phyloP scores from a whole-genome alignment of 2,113 vertebrate genomes.

The Tapirus terrestris region DNA sequence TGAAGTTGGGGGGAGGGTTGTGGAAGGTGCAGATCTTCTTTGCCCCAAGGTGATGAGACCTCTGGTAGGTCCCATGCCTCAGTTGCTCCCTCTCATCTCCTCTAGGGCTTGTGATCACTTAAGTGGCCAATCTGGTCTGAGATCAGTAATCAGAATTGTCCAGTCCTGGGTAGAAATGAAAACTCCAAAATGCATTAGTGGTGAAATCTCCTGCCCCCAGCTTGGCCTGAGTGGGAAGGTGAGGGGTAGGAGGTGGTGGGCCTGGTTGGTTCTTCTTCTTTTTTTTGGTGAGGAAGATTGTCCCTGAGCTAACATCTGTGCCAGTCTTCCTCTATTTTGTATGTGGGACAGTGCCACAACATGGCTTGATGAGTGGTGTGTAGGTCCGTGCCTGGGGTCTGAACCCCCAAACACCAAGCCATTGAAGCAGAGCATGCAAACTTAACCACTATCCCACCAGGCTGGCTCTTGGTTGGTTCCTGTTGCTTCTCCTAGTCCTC shows the following conservation, averaged over 20 bases:
- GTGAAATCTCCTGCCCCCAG: background rate
- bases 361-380: too few species aligned
- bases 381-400: too few species aligned
- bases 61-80: background rate
- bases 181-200: background rate
- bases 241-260: background rate
- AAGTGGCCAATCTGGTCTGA: background rate
- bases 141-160: background rate
- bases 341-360: too few species aligned
- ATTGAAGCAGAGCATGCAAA: too few species aligned
- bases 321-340: too few species aligned
- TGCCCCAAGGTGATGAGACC: background rate
- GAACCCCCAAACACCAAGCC: too few species aligned
- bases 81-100: background rate
- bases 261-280: background rate
- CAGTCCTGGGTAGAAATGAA: background rate
- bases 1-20: background rate
- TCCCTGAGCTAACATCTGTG: too few species aligned
- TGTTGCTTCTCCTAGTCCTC: background rate
- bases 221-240: background rate
- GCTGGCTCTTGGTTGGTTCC: background rate
- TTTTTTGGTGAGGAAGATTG: too few species aligned
- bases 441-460: too few species aligned
- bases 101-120: background rate
- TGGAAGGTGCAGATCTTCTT: background rate